phyloP scores from a whole-genome alignment of 1,140 invertebrate genomes.

The Nylanderia fulva region DNA sequence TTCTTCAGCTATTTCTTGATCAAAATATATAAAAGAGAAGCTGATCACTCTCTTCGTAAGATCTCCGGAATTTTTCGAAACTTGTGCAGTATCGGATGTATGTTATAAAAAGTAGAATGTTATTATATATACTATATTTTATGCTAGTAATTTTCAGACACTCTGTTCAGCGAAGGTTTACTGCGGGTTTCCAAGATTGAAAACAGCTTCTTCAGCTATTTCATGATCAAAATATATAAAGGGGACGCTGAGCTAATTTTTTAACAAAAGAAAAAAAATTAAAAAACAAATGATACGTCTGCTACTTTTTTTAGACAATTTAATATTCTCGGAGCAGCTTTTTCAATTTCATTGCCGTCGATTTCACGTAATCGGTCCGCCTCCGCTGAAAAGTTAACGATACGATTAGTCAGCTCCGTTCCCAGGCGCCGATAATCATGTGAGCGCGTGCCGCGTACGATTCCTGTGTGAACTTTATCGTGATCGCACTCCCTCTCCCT shows the following conservation, averaged over 20 bases:
- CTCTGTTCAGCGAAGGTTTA: background rate
- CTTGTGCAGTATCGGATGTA: too few relatives aligned
- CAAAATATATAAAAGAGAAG: too few relatives aligned
- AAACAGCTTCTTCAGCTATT: background rate
- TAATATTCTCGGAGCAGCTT: background rate
- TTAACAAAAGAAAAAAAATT: background rate
- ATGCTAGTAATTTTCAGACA: background rate
- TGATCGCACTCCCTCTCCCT: conserved; percentile 68
- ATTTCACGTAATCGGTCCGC: conserved; percentile 60
- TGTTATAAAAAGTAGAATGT: background rate
- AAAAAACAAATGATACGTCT: background rate
- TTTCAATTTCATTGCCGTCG: conserved; percentile 23
- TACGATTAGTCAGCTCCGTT: conserved; percentile 83
- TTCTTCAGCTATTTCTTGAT: background rate
- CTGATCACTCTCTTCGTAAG: too few relatives aligned
- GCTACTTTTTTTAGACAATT: background rate
- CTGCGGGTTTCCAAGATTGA: background rate
- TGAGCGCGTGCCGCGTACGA: conserved; percentile 81
- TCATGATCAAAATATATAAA: background rate
- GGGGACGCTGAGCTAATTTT: background rate
- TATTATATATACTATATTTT: background rate
- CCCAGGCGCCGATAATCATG: conserved; percentile 83
- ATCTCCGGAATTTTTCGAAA: background rate
- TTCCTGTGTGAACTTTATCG: conserved; percentile 84
- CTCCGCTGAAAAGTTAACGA: conserved; percentile 77